phyloP scores from a whole-genome alignment of 2,113 vertebrate genomes.

The Zapornia atra region DNA sequence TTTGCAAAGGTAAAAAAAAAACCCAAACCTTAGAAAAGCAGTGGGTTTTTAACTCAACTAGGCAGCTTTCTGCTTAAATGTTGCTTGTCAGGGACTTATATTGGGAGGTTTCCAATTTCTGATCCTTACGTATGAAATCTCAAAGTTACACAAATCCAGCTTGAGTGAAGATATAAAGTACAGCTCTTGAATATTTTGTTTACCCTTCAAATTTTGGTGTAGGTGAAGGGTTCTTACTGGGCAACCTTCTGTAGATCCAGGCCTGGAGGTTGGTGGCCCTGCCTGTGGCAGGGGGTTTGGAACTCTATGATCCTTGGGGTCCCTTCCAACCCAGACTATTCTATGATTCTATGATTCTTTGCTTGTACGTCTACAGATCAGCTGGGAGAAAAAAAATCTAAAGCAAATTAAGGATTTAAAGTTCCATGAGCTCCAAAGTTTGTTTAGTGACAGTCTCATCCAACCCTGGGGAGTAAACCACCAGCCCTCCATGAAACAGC shows the following conservation, averaged over 20 bases:
- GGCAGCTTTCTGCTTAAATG: neutral
- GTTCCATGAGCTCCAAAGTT: neutral
- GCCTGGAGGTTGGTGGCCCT: no score
- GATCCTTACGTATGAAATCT: neutral
- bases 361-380: neutral
- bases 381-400: neutral
- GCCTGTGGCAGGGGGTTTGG: no score
- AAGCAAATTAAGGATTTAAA: neutral
- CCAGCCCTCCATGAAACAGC: neutral
- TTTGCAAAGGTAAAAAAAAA: neutral
- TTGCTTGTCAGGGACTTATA: neutral
- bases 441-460: neutral
- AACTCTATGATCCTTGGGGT: no score
- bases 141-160: neutral
- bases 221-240: neutral
- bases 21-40: neutral
- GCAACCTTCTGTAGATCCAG: no score
- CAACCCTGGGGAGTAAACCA: neutral
- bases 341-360: neutral
- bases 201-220: neutral
- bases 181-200: neutral
- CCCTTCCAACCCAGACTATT: no score
- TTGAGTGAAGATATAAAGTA: neutral
- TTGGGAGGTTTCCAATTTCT: neutral
- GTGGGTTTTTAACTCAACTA: neutral